A percentile compares a stretch with the other conserved stretches of the same genome.
phyloP scores from a whole-genome alignment of 1,140 invertebrate species.

The Diachasmimorpha longicaudata region DNA sequence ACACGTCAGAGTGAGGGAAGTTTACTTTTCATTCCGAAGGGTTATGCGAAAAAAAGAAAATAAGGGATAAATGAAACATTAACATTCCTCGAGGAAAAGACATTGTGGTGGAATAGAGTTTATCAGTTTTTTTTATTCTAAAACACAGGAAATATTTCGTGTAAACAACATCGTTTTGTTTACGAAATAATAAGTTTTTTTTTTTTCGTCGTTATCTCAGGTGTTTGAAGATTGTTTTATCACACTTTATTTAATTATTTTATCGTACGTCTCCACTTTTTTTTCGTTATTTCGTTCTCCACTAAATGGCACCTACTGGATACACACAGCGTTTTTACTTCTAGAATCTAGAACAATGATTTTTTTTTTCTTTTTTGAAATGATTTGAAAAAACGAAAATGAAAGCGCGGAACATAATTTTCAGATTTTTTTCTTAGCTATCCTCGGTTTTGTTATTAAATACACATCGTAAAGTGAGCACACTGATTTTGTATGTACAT shows the following conservation, averaged over 20 bases:
- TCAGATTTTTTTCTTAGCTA: background rate
- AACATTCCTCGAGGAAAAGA: background rate
- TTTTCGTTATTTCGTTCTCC: background rate
- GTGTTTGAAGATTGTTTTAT: slow-evolving; percentile 9
- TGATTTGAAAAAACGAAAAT: background rate
- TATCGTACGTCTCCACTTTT: background rate
- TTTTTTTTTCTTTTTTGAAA: background rate
- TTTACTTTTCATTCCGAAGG: background rate
- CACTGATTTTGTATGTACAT: background rate
- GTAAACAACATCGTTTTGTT: background rate
- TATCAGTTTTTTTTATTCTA: background rate
- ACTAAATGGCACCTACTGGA: background rate
- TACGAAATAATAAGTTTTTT: background rate
- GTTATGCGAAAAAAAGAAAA: background rate
- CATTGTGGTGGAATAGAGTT: background rate
- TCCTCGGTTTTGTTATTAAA: background rate
- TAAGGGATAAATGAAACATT: background rate
- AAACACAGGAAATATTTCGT: background rate
- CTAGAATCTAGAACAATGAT: background rate
- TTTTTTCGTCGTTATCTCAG: background rate
- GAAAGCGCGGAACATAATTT: background rate
- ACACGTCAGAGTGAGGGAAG: background rate
- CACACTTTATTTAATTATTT: background rate
- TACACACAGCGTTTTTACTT: background rate
- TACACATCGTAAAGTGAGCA: background rate